These are phyloP conservation scores for Oryctes rhinoceros DNA, from an alignment of 1,140 invertebrate genomes.

Conservation along the genomic window DNA sequence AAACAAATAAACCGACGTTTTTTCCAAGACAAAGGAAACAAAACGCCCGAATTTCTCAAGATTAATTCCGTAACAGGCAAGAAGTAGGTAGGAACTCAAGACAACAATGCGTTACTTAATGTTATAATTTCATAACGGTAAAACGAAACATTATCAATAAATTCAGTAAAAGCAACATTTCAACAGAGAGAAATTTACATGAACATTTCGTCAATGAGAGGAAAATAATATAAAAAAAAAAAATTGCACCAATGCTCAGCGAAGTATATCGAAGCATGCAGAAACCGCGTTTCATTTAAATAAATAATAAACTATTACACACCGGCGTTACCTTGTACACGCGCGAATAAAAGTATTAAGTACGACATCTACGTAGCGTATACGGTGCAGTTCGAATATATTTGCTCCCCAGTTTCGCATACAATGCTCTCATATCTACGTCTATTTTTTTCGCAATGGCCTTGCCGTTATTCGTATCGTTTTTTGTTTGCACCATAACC, in stretches of 20 bases:
- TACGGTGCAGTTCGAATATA: not conserved
- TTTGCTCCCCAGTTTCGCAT: not conserved
- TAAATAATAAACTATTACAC: constrained; percentile 8
- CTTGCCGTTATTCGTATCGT: constrained; percentile 13
- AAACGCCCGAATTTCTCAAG: too few species aligned
- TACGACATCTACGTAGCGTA: not conserved
- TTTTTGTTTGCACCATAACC: constrained; percentile 13
- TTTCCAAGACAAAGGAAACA: too few species aligned
- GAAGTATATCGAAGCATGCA: constrained; percentile 12
- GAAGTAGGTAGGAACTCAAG: too few species aligned
- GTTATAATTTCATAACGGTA: not conserved
- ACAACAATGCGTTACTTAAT: not conserved
- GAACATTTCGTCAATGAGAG: not conserved
- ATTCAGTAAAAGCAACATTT: not conserved
- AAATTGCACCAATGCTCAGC: not conserved
- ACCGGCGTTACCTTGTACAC: not conserved
- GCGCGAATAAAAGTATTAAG: not conserved
- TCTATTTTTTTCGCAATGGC: constrained; percentile 9
- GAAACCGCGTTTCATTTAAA: constrained; percentile 6
- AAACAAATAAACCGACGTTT: too few species aligned
- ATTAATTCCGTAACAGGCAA: too few species aligned
- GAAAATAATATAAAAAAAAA: not conserved
- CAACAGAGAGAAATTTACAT: constrained; percentile 1
- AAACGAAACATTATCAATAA: not conserved
- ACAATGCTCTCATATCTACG: not conserved